Evolutionary conservation across 2,888 invertebrate genomes (phyloP).

Genomic region (Arctia plantaginis): DNA sequence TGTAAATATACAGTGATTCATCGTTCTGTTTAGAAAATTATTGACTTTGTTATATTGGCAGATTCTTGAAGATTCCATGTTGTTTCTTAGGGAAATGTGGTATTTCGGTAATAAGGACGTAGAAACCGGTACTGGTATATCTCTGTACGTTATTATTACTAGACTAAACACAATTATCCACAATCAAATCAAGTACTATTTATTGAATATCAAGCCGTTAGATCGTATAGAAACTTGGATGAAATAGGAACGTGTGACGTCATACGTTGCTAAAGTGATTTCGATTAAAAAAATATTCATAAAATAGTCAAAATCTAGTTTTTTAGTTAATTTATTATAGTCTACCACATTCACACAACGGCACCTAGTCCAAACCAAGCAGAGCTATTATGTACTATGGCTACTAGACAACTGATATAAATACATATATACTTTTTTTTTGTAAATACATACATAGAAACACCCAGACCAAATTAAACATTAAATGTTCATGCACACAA

Average conservation of each 20-base stretch:
- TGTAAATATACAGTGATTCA: conserved; percentile 64
- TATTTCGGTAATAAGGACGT: neutral
- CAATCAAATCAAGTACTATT: neutral
- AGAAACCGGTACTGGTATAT: neutral
- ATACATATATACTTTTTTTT: too few species aligned
- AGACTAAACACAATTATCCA: conserved; percentile 1
- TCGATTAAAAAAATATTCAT: neutral
- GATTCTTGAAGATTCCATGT: conserved; percentile 37
- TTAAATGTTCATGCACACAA: too few species aligned
- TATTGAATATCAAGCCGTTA: neutral
- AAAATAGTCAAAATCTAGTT: too few species aligned
- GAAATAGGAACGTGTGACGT: neutral
- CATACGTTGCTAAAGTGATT: neutral
- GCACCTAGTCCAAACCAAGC: too few species aligned
- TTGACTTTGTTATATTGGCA: conserved; percentile 47
- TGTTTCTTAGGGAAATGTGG: conserved; percentile 7
- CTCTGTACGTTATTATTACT: neutral
- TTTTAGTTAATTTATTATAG: too few species aligned
- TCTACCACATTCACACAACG: too few species aligned
- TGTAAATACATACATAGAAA: too few species aligned
- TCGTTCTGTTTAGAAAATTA: conserved; percentile 65
- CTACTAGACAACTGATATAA: too few species aligned
- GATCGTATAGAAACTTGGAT: neutral
- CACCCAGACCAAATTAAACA: too few species aligned
- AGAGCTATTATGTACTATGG: too few species aligned